phyloP scores from a whole-genome alignment of 2,888 invertebrate genomes.

The Noctua fimbriata region DNA sequence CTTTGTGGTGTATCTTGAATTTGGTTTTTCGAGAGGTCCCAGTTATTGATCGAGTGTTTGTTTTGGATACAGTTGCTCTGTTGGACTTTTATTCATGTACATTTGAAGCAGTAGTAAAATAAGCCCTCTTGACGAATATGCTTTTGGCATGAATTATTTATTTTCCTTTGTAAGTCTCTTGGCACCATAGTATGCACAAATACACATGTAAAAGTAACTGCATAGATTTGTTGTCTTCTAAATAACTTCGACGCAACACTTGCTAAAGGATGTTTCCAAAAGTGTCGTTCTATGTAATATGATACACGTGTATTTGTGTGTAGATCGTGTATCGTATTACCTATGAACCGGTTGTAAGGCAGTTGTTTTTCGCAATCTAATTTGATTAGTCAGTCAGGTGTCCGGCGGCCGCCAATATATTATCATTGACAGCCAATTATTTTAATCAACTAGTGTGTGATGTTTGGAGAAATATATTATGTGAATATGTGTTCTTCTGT shows the following conservation, averaged over 20 bases:
- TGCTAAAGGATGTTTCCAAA: not conserved
- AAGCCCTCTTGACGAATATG: not conserved
- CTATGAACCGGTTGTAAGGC: constrained; percentile 59
- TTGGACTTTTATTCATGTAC: constrained; percentile 17
- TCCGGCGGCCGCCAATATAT: constrained; percentile 36
- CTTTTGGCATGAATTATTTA: constrained; percentile 10
- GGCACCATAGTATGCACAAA: not conserved
- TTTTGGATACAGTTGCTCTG: constrained; percentile 16
- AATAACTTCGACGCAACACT: not conserved
- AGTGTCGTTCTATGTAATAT: constrained; percentile 5
- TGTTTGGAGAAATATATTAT: constrained; percentile 34
- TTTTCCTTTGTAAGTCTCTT: constrained; percentile 1
- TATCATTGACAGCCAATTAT: constrained; percentile 59
- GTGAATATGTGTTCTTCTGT: constrained; percentile 3
- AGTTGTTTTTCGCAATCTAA: constrained; percentile 47
- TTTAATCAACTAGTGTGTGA: constrained; percentile 45
- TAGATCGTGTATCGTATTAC: constrained; percentile 38
- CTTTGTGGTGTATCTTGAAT: constrained; percentile 35
- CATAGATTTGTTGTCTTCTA: not conserved
- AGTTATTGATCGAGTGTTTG: constrained; percentile 42
- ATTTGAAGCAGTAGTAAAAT: constrained; percentile 1
- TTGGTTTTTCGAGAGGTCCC: constrained; percentile 21
- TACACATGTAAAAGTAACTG: not conserved
- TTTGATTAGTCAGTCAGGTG: constrained; percentile 59
- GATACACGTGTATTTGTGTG: constrained; percentile 9